Base-by-base conservation (phyloP, 2,888 invertebrate genomes). In the Entomobrya proxima region DNA sequence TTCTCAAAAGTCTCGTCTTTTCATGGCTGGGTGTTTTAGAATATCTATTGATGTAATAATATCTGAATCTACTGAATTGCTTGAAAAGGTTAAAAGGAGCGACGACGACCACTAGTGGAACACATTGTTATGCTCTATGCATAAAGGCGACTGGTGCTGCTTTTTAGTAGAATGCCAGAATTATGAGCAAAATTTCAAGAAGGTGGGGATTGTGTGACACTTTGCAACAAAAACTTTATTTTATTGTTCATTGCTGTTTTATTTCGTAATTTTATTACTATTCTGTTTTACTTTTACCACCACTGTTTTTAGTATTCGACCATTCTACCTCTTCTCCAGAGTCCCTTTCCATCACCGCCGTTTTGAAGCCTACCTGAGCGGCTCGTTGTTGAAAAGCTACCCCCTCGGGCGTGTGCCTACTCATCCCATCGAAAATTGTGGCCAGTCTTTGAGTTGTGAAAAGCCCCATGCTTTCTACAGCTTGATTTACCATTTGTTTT, bases 391-490 rank as follows among this genome's bases (percentile, higher is more conserved):
- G 89, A 67, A 89, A 89, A 1, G 82, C 83, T 13, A 89, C 74
- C 27, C 89, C 89, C 58, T 89, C 88, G 0, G 88, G 87, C 0
- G 87, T 85, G 64, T 89, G 89, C 18, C 89, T 74, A 64, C 84
- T 86, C 89, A 89, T 89, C 11, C 89, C 89, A 40, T 89, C 89
- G 30, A 89, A 87, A 64, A 89, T 74, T 21, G 89, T 89, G 2
- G 89, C 84, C 9, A 89, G 79, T 61, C 89, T 77, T 78, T 89
- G 89, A n/a, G 88, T 87, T 1, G 77, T 72, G 3, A 32, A 6
- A 2, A 89, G 80, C 0, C 89, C 89, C 85, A 83, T 86, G 40
- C 69, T 55, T 64, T 89, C 89, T n/a, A 89, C 89, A 0, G 88
- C 89, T 21, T 86, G 86, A 55, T 89, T 89, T 18, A 88, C 61